Conservation (phyloP, 1,140 invertebrate genomes). For the Diprion similis region DNA sequence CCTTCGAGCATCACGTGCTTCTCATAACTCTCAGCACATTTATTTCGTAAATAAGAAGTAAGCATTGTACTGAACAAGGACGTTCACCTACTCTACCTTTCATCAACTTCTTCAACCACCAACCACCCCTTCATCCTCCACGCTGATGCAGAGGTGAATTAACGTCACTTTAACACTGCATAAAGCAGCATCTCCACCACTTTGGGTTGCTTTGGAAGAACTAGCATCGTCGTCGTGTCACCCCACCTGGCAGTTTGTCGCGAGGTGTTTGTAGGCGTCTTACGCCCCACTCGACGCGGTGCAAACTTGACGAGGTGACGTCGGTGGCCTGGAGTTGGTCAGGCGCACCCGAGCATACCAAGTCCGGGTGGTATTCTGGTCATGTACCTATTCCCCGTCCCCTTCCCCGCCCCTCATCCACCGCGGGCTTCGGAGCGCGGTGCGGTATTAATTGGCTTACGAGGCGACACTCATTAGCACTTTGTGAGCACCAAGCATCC, state of each 20-base stretch:
- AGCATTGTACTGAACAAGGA: conserved; percentile 22
- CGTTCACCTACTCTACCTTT: conserved; percentile 16
- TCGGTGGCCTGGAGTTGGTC: conserved; percentile 39
- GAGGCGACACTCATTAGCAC: conserved; percentile 63
- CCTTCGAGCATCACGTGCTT: conserved; percentile 40
- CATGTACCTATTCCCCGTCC: conserved; percentile 48
- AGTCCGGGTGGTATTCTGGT: conserved; percentile 59
- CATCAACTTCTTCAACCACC: conserved; percentile 14
- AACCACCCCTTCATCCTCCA: conserved; percentile 29
- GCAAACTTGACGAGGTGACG: conserved; percentile 50
- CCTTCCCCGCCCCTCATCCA: background rate
- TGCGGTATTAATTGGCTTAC: conserved; percentile 63
- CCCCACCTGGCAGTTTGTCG: conserved; percentile 11
- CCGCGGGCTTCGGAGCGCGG: conserved; percentile 19
- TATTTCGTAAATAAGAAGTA: conserved; percentile 43
- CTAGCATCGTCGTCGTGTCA: background rate
- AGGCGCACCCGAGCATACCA: conserved; percentile 59
- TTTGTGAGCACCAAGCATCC: conserved; percentile 49
- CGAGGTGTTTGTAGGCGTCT: background rate
- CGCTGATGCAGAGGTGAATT: background rate
- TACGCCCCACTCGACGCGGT: conserved; percentile 23
- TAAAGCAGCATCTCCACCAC: background rate
- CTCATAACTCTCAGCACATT: conserved; percentile 46
- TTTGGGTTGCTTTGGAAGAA: background rate
- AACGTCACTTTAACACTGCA: no score